Conservation (phyloP, 2,797 vertebrate species). For the Helicolenus hilgendorfi region DNA sequence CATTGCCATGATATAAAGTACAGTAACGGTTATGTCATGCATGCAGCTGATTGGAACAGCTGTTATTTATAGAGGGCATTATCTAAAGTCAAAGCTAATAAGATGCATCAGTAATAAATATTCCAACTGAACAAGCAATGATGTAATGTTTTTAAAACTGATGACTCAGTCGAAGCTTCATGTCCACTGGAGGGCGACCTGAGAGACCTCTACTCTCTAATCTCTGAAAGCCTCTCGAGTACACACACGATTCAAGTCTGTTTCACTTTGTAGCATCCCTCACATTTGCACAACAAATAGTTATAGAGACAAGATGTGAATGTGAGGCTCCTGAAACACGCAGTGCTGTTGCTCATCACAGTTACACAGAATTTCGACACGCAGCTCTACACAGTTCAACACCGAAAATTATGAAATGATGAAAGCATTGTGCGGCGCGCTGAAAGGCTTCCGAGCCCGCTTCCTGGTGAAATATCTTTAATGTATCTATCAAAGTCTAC, state of each 20-base stretch:
- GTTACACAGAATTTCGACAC: neutral
- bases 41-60: neutral
- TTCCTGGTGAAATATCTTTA: constrained; percentile 55
- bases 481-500: constrained; percentile 64
- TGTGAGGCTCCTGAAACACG: neutral
- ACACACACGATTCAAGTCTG: neutral
- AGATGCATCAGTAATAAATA: neutral
- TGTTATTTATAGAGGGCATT: neutral
- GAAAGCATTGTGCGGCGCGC: constrained; percentile 22
- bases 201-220: neutral
- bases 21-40: neutral
- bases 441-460: constrained; percentile 26
- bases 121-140: neutral
- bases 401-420: constrained; percentile 40
- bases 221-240: neutral
- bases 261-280: neutral
- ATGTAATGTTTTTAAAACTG: neutral
- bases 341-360: neutral
- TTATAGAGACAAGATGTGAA: neutral
- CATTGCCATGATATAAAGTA: neutral
- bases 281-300: constrained; percentile 42
- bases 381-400: neutral
- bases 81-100: neutral
- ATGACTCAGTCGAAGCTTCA: neutral
- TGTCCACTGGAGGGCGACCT: neutral